A percentile compares a stretch with the other conserved stretches of the same genome.
phyloP scores from a whole-genome alignment of 2,113 vertebrate genomes.

The Mastomys coucha region DNA sequence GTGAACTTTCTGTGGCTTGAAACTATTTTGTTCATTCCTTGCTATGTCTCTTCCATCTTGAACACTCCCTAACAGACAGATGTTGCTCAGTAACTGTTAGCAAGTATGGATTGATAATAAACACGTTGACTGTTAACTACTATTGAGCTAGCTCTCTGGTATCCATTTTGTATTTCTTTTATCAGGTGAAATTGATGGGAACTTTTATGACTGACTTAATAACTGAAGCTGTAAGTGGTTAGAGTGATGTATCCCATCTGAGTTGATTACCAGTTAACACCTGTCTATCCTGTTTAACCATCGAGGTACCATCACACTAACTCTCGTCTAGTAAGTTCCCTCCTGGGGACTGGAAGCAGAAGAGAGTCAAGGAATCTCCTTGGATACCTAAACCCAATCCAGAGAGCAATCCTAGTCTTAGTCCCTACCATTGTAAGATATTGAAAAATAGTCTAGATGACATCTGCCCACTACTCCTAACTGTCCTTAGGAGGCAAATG shows the following conservation, averaged over 20 bases:
- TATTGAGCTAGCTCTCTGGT: background rate
- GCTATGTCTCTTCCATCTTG: background rate
- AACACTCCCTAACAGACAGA: background rate
- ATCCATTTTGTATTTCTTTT: background rate
- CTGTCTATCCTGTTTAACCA: background rate
- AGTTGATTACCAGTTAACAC: rapidly evolving
- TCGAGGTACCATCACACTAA: background rate
- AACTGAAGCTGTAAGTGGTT: background rate
- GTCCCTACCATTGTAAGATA: background rate
- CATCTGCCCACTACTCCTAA: background rate
- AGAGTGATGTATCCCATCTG: background rate
- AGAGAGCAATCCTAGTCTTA: background rate
- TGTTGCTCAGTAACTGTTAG: background rate
- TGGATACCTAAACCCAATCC: background rate
- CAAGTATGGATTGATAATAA: background rate
- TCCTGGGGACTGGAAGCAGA: background rate
- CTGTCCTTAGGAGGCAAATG: background rate
- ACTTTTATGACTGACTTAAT: background rate
- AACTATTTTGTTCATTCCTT: background rate
- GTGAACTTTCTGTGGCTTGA: background rate
- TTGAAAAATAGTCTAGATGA: background rate
- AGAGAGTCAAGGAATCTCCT: background rate
- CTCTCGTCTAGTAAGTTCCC: background rate
- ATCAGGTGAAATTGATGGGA: background rate
- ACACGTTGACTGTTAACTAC: background rate